Evolutionary conservation across 2,113 vertebrate species (phyloP), one percentile per base, ranked within the genome.

Genomic region (Gopherus flavomarginatus): DNA sequence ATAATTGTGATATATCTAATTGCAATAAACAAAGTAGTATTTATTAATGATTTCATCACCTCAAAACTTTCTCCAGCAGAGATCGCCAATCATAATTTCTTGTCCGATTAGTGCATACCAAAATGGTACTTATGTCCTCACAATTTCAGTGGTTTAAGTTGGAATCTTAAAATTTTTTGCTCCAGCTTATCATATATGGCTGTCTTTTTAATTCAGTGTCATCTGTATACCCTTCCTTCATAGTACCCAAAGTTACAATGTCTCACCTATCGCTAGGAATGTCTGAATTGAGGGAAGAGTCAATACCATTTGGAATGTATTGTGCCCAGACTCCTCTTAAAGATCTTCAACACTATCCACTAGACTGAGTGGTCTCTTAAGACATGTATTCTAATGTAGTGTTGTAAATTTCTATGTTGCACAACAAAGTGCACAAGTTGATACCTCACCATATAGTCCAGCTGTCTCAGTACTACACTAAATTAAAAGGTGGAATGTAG

Each of bases 21-120:
- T 98, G 95, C 85, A 98, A 77, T 85, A 89, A 96, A 95, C 90
- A 11, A 90, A 19, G 1, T 81, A 54, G 82, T 49, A 77, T 53
- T 86, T 65, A 35, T 96, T 96, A 95, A 89, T 96, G 88, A 89
- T 96, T 97, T 82, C 94, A 47, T 83, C 83, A 13, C 79, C 54
- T 87, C 49, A 79, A 92, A 81, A 13, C 10, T 17, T 88, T 57
- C 84, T 52, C 65, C 75, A 12, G 84, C n/a, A 14, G 44, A 88
- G 35, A 57, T 42, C 56, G 42, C 75, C 9, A 72, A n/a, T 79
- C 83, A 82, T 81, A 82, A 26, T 22, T 93, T 69, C 54, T 87
- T 27, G 4, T 65, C 16, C 62, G 81, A 77, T 81, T 81, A 35
- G 57, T 59, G 7, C 86, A 3, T 27, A 90, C 11, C 11, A 49